Conservation (phyloP, 2,888 invertebrate genomes). For the Tenthredo distinguenda region DNA sequence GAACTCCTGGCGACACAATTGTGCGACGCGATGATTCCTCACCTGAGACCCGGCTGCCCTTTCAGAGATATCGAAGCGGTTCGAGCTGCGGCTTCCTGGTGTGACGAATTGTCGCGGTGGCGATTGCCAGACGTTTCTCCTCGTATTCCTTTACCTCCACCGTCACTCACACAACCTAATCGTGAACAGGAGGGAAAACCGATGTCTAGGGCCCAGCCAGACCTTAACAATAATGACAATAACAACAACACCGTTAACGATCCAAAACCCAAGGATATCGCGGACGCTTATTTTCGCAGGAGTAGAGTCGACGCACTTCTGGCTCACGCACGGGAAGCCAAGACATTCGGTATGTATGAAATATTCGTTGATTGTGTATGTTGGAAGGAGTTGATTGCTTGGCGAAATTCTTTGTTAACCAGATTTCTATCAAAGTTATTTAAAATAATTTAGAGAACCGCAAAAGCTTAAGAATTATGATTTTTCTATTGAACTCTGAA, state of each 20-base stretch:
- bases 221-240: conserved; percentile 71
- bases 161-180: conserved; percentile 59
- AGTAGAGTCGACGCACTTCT: conserved; percentile 73
- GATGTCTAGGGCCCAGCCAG: conserved; percentile 62
- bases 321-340: conserved; percentile 72
- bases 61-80: conserved; percentile 71
- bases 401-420: neutral
- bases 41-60: conserved; percentile 75
- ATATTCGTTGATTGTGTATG: neutral
- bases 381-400: neutral
- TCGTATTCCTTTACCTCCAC: conserved; percentile 71
- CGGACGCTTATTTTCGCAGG: conserved; percentile 73
- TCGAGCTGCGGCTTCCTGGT: conserved; percentile 73
- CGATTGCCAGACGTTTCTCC: conserved; percentile 71
- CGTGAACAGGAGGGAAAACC: conserved; percentile 49
- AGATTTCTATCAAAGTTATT: neutral
- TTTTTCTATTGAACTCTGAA: neutral
- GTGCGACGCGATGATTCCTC: conserved; percentile 75
- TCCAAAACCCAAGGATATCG: conserved; percentile 68
- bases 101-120: conserved; percentile 75
- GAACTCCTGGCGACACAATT: conserved; percentile 74
- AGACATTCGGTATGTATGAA: conserved; percentile 70
- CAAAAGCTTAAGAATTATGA: neutral
- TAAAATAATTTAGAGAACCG: neutral
- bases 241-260: conserved; percentile 52